A percentile compares a stretch with the other conserved stretches of the same genome.
phyloP scores from a whole-genome alignment of 2,797 vertebrate species.

The Rhadinocentrus ornatus region DNA sequence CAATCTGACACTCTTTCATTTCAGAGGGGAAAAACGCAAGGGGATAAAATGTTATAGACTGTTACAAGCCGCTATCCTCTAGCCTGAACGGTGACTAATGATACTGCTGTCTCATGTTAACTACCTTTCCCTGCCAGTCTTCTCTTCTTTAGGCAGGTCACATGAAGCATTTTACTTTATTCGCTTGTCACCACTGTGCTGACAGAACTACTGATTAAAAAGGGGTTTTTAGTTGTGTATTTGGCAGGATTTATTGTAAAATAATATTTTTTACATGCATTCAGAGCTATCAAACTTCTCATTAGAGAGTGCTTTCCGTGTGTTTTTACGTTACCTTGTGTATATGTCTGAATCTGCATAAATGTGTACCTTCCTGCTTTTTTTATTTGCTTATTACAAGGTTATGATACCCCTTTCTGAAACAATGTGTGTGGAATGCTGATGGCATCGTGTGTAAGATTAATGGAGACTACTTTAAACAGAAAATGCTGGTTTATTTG shows the following conservation, averaged over 20 bases:
- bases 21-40: slow-evolving; percentile 70
- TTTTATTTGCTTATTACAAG: slow-evolving; percentile 31
- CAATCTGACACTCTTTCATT: slow-evolving; percentile 83
- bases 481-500: slow-evolving; percentile 35
- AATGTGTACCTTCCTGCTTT: neutral
- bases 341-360: slow-evolving; percentile 24
- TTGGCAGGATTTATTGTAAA: slow-evolving; percentile 26
- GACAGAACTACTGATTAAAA: slow-evolving; percentile 55
- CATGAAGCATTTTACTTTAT: slow-evolving; percentile 59
- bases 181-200: slow-evolving; percentile 60
- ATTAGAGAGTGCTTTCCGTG: slow-evolving; percentile 12
- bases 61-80: slow-evolving; percentile 69
- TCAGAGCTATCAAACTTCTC: slow-evolving; percentile 9
- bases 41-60: slow-evolving; percentile 85
- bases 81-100: slow-evolving; percentile 62
- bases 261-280: slow-evolving; percentile 27
- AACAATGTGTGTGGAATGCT: slow-evolving; percentile 50
- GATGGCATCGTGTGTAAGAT: slow-evolving; percentile 51
- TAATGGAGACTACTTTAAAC: slow-evolving; percentile 47
- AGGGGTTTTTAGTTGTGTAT: slow-evolving; percentile 27
- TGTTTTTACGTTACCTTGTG: neutral
- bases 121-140: slow-evolving; percentile 38
- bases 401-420: slow-evolving; percentile 44
- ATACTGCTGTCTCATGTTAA: slow-evolving; percentile 50
- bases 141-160: slow-evolving; percentile 46